Conservation (phyloP, 2,113 vertebrate genomes). For the Castor canadensis region DNA sequence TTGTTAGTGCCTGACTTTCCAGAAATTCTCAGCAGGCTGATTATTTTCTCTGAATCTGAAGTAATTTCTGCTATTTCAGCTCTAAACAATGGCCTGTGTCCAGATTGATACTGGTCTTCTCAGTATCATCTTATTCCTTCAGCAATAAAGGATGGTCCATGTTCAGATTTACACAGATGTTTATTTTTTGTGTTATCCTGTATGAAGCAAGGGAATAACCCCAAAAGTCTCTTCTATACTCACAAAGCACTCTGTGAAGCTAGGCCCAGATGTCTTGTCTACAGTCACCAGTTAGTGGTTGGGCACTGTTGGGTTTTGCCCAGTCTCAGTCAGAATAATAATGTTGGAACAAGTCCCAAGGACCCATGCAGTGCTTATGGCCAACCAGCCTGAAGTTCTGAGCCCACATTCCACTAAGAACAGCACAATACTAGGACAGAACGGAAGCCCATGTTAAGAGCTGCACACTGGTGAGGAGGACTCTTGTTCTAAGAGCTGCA, state of each 20-base stretch:
- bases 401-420: neutral
- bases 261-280: no score
- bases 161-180: neutral
- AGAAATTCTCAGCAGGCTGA: neutral
- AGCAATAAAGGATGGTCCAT: neutral
- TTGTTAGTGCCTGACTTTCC: neutral
- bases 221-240: neutral
- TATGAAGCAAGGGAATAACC: neutral
- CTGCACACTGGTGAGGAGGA: neutral
- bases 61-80: neutral
- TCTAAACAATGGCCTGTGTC: no score
- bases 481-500: accelerated
- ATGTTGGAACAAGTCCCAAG: neutral
- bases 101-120: neutral
- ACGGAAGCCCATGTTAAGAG: neutral
- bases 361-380: no score
- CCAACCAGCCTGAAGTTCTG: neutral
- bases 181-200: neutral
- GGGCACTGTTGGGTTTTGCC: no score
- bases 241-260: neutral
- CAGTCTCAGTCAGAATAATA: neutral
- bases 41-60: neutral
- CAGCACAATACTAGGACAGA: no score
- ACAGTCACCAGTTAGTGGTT: neutral
- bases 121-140: neutral